Base-by-base conservation (phyloP, 2,797 vertebrate species). In the Bucorvus abyssinicus region DNA sequence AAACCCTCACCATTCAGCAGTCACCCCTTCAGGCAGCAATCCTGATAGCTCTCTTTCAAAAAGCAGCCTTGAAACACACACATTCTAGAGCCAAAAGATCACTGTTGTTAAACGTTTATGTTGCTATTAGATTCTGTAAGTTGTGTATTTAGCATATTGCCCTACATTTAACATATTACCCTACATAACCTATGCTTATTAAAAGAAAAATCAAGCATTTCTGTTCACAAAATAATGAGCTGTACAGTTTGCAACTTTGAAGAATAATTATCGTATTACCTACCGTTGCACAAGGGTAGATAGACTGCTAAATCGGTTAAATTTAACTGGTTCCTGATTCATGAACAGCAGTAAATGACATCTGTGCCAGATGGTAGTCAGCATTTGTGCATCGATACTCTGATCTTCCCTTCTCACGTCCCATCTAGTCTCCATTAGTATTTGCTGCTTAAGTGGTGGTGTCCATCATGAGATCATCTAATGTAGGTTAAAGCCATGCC, bases 321-420 rank as follows among this genome's bases (percentile, higher is more conserved):
- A 95, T 95, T 96, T 96, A 95, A 96, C 96, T 60, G 57, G 84
- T 92, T 87, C 53, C 92, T 96, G 96, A 97, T 96, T 97, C 95
- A 91, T 84, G 84, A 97, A 87, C 78, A 96, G 95, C 88, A 95
- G 90, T 96, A 94, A 96, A 96, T 94, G 94, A 92, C 87, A 96
- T 95, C 90, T 94, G 94, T 96, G 96, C 97, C 96, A 96, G 97
- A 97, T 97, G 96, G 96, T 53, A 96, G 89, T 75, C 89, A 89
- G 92, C 75, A 85, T 88, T 96, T 84, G 57, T 60, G 69, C 92
- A 59, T 30, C 19, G 32, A 86, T 63, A 87, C 83, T 83, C 81
- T 76, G 79, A 78, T 84, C 93, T 91, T 74, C 19, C 68, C 56
- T 81, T 90, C 91, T 94, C 65, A 36, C 0, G 7, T 88, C 79